phyloP scores from a whole-genome alignment of 2,888 invertebrate genomes.

The Epirrhoe tristata region DNA sequence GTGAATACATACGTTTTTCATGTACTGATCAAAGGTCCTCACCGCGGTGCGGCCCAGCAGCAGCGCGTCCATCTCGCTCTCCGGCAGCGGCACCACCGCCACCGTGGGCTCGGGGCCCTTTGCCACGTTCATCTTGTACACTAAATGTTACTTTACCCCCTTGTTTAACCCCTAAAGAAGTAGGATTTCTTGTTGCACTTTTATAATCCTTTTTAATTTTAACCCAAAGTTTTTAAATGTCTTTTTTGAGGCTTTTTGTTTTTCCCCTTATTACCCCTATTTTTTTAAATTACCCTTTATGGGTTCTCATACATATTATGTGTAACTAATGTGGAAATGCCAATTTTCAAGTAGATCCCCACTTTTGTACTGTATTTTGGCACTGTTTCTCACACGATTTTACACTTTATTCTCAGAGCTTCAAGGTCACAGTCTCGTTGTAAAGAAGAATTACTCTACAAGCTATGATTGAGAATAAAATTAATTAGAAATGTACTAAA shows the following conservation, averaged over 20 bases:
- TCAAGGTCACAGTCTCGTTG: background rate
- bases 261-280: too few relatives aligned
- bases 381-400: constrained; percentile 2
- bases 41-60: constrained; percentile 92
- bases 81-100: constrained; percentile 87
- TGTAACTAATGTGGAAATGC: too few relatives aligned
- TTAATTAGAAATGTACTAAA: constrained; percentile 13
- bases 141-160: too few relatives aligned
- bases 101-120: constrained; percentile 83
- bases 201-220: background rate
- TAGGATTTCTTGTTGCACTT: background rate
- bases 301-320: too few relatives aligned
- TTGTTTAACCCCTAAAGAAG: background rate
- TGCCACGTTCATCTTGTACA: constrained; percentile 22
- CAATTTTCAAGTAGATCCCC: background rate
- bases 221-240: too few relatives aligned
- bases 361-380: background rate
- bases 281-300: too few relatives aligned
- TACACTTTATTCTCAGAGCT: background rate
- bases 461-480: constrained; percentile 7
- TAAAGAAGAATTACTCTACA: constrained; percentile 16
- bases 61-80: constrained; percentile 92
- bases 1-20: constrained; percentile 82
- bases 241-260: too few relatives aligned
- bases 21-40: constrained; percentile 87